Base-by-base conservation (phyloP, 1,140 invertebrate species). In the Heliconius nattereri region DNA sequence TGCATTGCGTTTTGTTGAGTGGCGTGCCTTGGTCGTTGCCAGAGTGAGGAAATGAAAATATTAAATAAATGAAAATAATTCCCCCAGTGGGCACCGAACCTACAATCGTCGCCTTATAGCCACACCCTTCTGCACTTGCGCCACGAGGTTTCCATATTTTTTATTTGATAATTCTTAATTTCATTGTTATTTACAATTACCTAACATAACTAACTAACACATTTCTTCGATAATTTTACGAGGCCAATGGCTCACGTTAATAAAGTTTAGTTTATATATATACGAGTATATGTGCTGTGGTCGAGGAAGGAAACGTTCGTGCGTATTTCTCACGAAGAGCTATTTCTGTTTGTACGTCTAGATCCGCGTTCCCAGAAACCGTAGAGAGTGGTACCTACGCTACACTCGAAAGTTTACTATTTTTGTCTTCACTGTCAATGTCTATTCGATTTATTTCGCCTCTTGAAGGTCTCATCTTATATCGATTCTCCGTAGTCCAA, bases 381-480 rank as follows among this genome's bases (percentile, higher is more conserved):
- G 75, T 86, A 84, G 86, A 86, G 86, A 86, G 83, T 84, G 78
- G 85, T 83, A 73, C 13, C 40, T 45, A 45, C 40, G 16, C 40
- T 45, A 45, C 75, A 66, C 80, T 82, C 80, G 82, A 83, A 87
- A 84, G 80, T 83, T 85, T 85, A 85, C 85, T 79, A 86, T 87
- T 87, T 87, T 81, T 79, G 81, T 81, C 71, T 81, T 84, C 86
- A 87, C 86, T 87, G 86, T 82, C 86, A 87, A 86, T 87, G 86
- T 87, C 85, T 82, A 74, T 70, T 80, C 45, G 76, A 75, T 81
- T 54, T 81, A 76, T 80, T 76, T 26, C 71, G 74, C 75, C 78
- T 40, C 76, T 73, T 76, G 77, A 71, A 40, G 71, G 71, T 73
- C 23, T 52, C 52, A n/a, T 76, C 52, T 77, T 66, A 52, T 75